Base-by-base conservation (phyloP, 2,888 invertebrate genomes). In the Embidobia sp. region DNA sequence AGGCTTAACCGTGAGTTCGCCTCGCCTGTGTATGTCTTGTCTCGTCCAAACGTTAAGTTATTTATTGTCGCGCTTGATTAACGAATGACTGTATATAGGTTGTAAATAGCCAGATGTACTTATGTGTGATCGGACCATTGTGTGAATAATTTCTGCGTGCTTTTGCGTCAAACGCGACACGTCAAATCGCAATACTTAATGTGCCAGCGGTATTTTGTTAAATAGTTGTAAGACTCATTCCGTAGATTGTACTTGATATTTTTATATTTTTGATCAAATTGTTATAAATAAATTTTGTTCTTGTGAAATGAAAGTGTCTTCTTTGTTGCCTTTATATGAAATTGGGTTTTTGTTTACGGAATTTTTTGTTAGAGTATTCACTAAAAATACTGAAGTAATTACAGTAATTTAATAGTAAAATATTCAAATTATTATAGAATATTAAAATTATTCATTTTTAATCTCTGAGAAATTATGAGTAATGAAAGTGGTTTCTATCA, bases 191-290 rank as follows among this genome's bases (percentile, higher is more conserved):
- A 16, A 10, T 40, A 51, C 33, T 51, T 31, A 15, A 29, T 40
- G n/a, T 16, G 26, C 19, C 18, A 2, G n/a, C 5, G 44, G 44
- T 48, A 48, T 49, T 18, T 59, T 63, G 40, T 63, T 63, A 49
- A 29, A 40, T 63, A 63, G 5, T 63, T 49, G 11, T 63, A 63
- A 63, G 40, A 18, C 19, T 18, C 63, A 63, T 63, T 63, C 63
- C 63, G 27, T 48, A 48, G 48, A 10, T 2, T 33, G 6, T 29
- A 16, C 40, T 31, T 48, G 8, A 46, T 61, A 63, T 63, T 63
- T 63, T 63, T 63, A 49, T 63, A 63, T 49, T 63, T 63, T 49
- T 49, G 29, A 37, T n/a, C 35, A 63, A 49, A 29, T 63, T 63
- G 63, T 63, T 61, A 61, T 48, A 22, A 59, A 59, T 59, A 59